Base-by-base conservation (phyloP, 2,888 invertebrate genomes). In the Dexiosoma caninum region DNA sequence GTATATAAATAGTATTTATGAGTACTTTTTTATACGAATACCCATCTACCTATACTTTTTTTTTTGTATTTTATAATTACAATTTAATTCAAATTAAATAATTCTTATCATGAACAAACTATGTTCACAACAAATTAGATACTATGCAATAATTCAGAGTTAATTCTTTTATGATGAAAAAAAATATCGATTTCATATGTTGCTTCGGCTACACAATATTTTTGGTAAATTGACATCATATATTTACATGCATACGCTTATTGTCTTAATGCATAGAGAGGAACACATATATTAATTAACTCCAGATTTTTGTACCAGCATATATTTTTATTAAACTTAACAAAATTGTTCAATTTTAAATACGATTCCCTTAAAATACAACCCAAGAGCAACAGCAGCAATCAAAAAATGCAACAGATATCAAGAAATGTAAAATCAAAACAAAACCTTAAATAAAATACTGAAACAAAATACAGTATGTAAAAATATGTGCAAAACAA, bases 401-500 rank as follows among this genome's bases (percentile, higher is more conserved):
- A 32, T 3, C 59, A 9, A 60, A 40, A 37, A 44, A 9, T 19
- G 59, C 75, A 51, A 62, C 14, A 64, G 32, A n/a, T 8, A 23
- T 57, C 14, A 69, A 35, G 27, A 77, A 72, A 59, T 8, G 21
- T 42, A 55, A 49, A 27, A 55, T 30, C 57, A 69, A 30, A 81
- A 69, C 55, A 72, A 77, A 71, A 69, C 5, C 10, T 10, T 9
- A 40, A 59, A 67, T 60, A 75, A 75, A 32, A 27, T 40, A 35
- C 30, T 30, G 40, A 60, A 67, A 35, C 51, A 75, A 75, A 69
- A 76, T 51, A 57, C 40, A 78, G 23, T 32, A 44, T 30, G 32
- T 49, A 37, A 81, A 21, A 51, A 23, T 16, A 8, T 10, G 32
- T 57, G 21, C 78, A 60, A 35, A 69, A 78, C 66, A 78, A 60